Percentiles rank a stretch among this genome's conserved stretches.
Evolutionary conservation across 2,113 vertebrate genomes (phyloP).

Genomic region (Ailuropoda melanoleuca): DNA sequence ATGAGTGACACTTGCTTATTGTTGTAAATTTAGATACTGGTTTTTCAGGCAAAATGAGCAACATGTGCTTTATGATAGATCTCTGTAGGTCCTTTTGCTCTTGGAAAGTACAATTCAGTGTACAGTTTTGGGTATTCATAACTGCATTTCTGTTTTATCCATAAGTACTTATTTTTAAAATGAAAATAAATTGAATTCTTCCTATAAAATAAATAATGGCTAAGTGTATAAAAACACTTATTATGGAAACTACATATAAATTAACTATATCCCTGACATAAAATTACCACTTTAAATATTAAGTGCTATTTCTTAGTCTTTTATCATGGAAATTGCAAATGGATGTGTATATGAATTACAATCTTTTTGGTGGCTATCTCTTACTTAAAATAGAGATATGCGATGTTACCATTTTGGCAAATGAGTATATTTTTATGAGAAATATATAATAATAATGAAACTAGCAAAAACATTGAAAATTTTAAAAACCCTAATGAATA

Average conservation of each 20-base stretch:
- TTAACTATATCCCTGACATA: neutral
- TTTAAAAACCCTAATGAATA: neutral
- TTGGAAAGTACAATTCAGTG: neutral
- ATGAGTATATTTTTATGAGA: neutral
- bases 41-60: neutral
- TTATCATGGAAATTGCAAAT: neutral
- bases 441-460: neutral
- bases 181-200: neutral
- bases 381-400: neutral
- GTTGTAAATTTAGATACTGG: constrained; percentile 21
- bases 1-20: constrained; percentile 31
- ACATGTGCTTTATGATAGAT: neutral
- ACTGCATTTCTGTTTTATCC: neutral
- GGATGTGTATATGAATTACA: neutral
- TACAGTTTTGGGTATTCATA: neutral
- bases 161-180: neutral
- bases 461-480: neutral
- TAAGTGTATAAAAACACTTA: neutral
- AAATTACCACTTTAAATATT: neutral
- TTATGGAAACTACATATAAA: neutral
- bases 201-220: neutral
- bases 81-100: neutral
- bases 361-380: neutral
- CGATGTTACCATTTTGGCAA: neutral
- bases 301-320: neutral